Percentiles rank a stretch among this genome's conserved stretches.
Evolutionary conservation across 1,140 invertebrate species (phyloP).

Genomic region (Octopus sinensis): DNA sequence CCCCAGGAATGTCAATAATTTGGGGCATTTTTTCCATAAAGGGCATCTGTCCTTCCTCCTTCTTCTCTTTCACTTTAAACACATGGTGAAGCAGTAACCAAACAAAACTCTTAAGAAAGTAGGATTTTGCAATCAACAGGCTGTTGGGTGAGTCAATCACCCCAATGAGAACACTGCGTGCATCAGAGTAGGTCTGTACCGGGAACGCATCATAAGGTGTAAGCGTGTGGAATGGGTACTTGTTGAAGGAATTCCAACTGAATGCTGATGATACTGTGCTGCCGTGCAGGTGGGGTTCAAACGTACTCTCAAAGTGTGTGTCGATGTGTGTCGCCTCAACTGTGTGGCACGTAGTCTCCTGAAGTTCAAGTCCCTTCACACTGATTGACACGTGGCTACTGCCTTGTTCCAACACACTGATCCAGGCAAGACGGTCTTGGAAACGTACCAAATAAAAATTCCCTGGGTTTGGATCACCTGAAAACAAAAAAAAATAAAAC

Average conservation of each 20-base stretch:
- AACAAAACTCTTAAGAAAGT: conserved; percentile 55
- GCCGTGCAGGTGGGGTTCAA: conserved; percentile 38
- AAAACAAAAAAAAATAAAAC: conserved; percentile 18
- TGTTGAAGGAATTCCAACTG: conserved; percentile 35
- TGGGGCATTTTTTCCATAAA: background rate
- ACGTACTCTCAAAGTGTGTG: conserved; percentile 58
- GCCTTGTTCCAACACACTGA: conserved; percentile 57
- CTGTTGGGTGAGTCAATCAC: conserved; percentile 59
- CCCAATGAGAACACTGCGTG: conserved; percentile 59
- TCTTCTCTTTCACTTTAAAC: conserved; percentile 36
- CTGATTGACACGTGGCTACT: conserved; percentile 53
- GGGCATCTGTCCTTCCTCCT: conserved; percentile 25
- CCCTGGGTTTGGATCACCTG: conserved; percentile 56
- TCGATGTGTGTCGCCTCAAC: conserved; percentile 60
- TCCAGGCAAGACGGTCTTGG: conserved; percentile 60
- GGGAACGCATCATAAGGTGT: conserved; percentile 46
- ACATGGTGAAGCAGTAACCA: conserved; percentile 58
- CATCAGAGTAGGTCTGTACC: conserved; percentile 59
- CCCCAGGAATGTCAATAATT: background rate
- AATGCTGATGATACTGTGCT: background rate
- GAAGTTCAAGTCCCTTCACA: conserved; percentile 61
- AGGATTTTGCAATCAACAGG: conserved; percentile 48
- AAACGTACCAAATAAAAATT: conserved; percentile 58
- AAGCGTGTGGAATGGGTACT: conserved; percentile 50
- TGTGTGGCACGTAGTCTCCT: conserved; percentile 63